Conservation (phyloP, 1,140 invertebrate genomes). For the Magallana ariakensis region DNA sequence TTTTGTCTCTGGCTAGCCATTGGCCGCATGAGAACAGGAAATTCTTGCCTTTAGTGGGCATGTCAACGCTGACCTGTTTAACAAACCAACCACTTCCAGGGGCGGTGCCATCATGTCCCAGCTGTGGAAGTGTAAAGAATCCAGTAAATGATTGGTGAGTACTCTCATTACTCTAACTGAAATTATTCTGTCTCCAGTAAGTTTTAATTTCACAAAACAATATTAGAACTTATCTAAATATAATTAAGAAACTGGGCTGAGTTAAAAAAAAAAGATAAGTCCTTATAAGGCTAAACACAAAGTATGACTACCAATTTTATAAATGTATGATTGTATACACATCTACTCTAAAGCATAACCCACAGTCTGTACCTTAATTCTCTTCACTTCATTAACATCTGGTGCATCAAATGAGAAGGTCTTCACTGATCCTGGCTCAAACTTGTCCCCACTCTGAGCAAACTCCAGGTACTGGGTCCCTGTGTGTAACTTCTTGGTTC, state of each 20-base stretch:
- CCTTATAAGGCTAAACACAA: no score
- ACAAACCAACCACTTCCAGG: constrained; percentile 78
- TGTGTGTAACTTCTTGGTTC: constrained; percentile 71
- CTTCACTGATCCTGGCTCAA: constrained; percentile 76
- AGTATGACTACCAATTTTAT: no score
- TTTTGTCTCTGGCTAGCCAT: constrained; percentile 78
- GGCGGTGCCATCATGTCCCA: constrained; percentile 78
- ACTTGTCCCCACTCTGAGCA: constrained; percentile 70
- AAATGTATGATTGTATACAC: no score
- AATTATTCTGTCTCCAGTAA: no score
- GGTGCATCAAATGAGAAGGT: constrained; percentile 78
- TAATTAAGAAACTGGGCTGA: no score
- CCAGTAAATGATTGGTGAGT: no score
- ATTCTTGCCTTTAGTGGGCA: constrained; percentile 79
- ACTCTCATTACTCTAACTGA: no score
- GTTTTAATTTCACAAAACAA: no score
- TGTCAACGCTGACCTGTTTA: constrained; percentile 76
- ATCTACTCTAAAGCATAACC: no score
- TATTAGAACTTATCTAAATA: no score
- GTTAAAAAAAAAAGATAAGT: no score
- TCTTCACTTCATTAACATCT: constrained; percentile 77
- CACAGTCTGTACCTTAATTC: constrained; percentile 73
- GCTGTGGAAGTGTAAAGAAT: constrained; percentile 34
- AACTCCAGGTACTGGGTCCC: constrained; percentile 76
- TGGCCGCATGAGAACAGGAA: constrained; percentile 76